Base-by-base conservation (phyloP, 2,888 invertebrate species). In the Drosophila infuscata region DNA sequence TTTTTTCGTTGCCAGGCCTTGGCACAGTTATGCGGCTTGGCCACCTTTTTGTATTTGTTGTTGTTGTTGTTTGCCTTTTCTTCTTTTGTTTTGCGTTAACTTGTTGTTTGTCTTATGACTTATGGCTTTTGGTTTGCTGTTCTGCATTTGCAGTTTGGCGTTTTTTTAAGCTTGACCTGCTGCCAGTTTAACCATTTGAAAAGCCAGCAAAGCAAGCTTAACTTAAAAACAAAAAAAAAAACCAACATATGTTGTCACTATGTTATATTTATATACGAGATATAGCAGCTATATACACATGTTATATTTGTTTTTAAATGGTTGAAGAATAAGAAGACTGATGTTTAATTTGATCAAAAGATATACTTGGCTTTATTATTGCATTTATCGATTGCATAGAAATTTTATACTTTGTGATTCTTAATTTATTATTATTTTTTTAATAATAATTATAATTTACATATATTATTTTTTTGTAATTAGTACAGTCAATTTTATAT, bases 11-110 rank as follows among this genome's bases (percentile, higher is more conserved):
- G 58, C 12, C 53, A 80, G 59, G 88, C 85, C 85, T 85, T 85
- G 85, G 85, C 89, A 85, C 89, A 85, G 85, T 85, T 85, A 88
- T 87, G 89, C 57, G 74, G 89, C 85, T 82, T 84, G 79, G 68
- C 70, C 74, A 81, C 38, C 62, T 71, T 74, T 70, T 63, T 25
- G 7, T 7, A 15, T 20, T 6, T 5, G 35, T 36, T 35, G 35
- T 12, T 32, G 32, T 63, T 49, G 57, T 66, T 65, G 49, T 77
- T 66, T 57, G 48, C 9, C 17, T 65, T 65, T 29, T 73, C 67
- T 66, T 60, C 43, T 49, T 32, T 71, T 54, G 57, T 54, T 56
- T 77, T 81, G 60, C 57, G 36, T 36, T 36, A 54, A 17, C 54
- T 71, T 75, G 61, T 69, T 67, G 81, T 46, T 63, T 61, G 57